These are phyloP conservation scores for Silurus aristotelis DNA, from an alignment of 2,797 vertebrate genomes.

Conservation along the genomic window DNA sequence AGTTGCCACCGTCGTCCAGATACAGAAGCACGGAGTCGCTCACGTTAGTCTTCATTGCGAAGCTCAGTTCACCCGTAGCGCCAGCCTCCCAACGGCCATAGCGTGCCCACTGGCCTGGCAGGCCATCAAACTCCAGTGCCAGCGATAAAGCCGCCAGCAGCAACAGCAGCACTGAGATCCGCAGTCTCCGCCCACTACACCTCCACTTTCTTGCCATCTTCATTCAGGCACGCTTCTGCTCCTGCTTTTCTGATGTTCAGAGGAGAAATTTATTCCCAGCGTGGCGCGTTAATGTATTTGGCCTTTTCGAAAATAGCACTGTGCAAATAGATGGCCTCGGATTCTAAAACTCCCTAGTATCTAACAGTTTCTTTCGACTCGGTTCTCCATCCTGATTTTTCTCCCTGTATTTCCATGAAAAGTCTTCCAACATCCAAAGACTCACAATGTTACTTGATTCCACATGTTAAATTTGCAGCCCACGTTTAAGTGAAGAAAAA, in stretches of 20 bases:
- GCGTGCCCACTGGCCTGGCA: slow-evolving; percentile 92
- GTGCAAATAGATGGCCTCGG: slow-evolving; percentile 45
- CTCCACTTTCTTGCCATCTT: slow-evolving; percentile 67
- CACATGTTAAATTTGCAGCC: slow-evolving; percentile 44
- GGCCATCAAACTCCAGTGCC: slow-evolving; percentile 86
- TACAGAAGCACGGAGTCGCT: slow-evolving; percentile 88
- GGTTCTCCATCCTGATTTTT: slow-evolving; percentile 70
- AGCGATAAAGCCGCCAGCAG: slow-evolving; percentile 61
- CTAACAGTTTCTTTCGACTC: slow-evolving; percentile 62
- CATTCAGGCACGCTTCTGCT: slow-evolving; percentile 55
- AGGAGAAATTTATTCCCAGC: slow-evolving; percentile 55
- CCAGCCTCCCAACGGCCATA: slow-evolving; percentile 87
- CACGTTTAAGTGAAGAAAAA: slow-evolving; percentile 29
- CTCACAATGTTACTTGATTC: slow-evolving; percentile 45
- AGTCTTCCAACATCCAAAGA: slow-evolving; percentile 29
- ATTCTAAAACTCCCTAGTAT: slow-evolving; percentile 50
- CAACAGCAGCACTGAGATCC: slow-evolving; percentile 64
- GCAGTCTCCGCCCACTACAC: slow-evolving; percentile 56
- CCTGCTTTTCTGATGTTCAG: slow-evolving; percentile 55
- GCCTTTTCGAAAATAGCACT: slow-evolving; percentile 55
- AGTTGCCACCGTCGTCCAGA: slow-evolving; percentile 92
- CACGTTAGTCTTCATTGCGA: slow-evolving; percentile 87
- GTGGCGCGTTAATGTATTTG: slow-evolving; percentile 49
- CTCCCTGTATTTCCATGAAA: slow-evolving; percentile 68
- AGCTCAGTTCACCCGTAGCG: slow-evolving; percentile 85